Evolutionary conservation across 2,797 vertebrate species (phyloP).

Genomic region (Aulostomus chinensis): DNA sequence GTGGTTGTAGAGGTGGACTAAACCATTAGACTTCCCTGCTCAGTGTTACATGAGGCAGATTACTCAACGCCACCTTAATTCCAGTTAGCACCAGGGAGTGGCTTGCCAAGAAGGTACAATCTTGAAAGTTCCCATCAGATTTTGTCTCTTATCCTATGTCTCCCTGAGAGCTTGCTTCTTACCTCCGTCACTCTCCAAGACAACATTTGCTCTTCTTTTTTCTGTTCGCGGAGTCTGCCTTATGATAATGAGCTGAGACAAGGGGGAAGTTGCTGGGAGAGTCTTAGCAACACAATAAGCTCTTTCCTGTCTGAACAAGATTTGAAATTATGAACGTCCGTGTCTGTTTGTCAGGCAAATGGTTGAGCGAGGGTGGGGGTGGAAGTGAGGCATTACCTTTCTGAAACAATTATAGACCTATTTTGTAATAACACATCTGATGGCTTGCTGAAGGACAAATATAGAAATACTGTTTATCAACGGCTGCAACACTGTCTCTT

Average conservation of each 20-base stretch:
- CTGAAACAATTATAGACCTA: conserved; percentile 19
- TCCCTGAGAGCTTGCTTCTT: conserved; percentile 12
- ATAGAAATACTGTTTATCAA: background rate
- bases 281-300: conserved; percentile 40
- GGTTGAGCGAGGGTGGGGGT: conserved; percentile 7
- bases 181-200: conserved; percentile 12
- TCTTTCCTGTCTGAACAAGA: conserved; percentile 62
- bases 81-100: conserved; percentile 50
- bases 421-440: background rate
- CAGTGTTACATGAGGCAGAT: conserved; percentile 63
- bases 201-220: conserved; percentile 15
- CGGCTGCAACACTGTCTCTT: background rate
- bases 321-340: conserved; percentile 36
- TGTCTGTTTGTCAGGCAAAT: conserved; percentile 25
- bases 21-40: conserved; percentile 75
- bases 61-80: conserved; percentile 65
- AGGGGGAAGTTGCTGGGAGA: conserved; percentile 79
- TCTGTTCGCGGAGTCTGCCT: conserved; percentile 5
- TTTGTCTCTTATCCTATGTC: conserved; percentile 21
- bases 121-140: conserved; percentile 27
- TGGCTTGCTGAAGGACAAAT: conserved; percentile 1
- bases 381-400: conserved; percentile 15
- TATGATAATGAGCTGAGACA: conserved; percentile 57
- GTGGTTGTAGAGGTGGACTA: conserved; percentile 71
- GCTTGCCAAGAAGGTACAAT: conserved; percentile 54